Percentiles rank a stretch among this genome's conserved stretches.
Evolutionary conservation across 2,113 vertebrate species (phyloP).

Genomic region (Actinemys pallida): DNA sequence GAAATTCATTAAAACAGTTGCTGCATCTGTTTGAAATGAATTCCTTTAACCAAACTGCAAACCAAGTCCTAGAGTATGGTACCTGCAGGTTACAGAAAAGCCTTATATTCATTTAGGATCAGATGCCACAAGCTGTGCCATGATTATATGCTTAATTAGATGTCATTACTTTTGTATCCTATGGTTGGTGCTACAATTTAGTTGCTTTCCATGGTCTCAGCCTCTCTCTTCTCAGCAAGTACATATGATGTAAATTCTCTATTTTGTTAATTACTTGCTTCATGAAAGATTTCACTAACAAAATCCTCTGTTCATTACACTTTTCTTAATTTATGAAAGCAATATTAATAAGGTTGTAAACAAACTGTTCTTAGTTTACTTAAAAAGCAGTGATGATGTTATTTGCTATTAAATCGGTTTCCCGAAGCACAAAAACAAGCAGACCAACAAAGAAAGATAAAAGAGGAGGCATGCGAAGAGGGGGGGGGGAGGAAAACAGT

Average conservation of each 20-base stretch:
- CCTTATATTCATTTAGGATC: neutral
- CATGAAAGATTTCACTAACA: neutral
- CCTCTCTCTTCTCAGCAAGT: neutral
- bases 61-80: neutral
- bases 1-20: rapidly evolving
- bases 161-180: neutral
- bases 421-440: neutral
- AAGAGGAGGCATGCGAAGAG: neutral
- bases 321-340: neutral
- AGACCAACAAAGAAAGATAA: neutral
- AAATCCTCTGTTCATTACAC: neutral
- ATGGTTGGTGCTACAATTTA: neutral
- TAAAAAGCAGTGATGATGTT: neutral
- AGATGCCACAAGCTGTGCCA: neutral
- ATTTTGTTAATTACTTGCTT: neutral
- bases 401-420: neutral
- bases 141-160: neutral
- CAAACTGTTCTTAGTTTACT: neutral
- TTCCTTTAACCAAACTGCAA: neutral
- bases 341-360: neutral
- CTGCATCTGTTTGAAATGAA: neutral
- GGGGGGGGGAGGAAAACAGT: rapidly evolving
- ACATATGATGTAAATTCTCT: neutral
- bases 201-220: neutral
- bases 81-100: neutral